Conservation (phyloP, 2,797 vertebrate species). For the Falco biarmicus region DNA sequence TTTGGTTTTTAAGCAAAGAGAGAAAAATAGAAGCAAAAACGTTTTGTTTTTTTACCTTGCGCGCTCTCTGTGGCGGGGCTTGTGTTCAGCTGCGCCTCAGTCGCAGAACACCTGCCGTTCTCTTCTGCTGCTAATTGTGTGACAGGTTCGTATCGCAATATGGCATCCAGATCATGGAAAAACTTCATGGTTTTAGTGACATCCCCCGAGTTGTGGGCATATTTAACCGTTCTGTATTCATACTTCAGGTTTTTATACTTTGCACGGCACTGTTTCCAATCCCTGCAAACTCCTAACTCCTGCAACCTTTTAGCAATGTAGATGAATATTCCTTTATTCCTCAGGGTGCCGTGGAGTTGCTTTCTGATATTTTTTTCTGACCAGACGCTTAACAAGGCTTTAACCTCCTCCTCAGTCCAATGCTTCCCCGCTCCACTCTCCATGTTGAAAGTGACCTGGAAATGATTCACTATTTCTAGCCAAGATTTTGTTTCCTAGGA, state of each 20-base stretch:
- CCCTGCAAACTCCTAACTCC: slow-evolving; percentile 86
- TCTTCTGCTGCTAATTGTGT: slow-evolving; percentile 74
- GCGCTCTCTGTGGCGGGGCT: slow-evolving; percentile 55
- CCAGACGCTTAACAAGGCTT: slow-evolving; percentile 88
- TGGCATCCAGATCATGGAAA: slow-evolving; percentile 80
- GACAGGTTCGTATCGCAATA: slow-evolving; percentile 73
- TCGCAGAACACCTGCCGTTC: slow-evolving; percentile 67
- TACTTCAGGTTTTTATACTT: slow-evolving; percentile 90
- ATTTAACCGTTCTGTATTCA: slow-evolving; percentile 83
- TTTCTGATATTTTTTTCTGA: slow-evolving; percentile 84
- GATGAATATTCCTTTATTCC: slow-evolving; percentile 90
- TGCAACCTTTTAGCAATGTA: slow-evolving; percentile 89
- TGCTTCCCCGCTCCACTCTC: slow-evolving; percentile 88
- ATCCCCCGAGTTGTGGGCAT: slow-evolving; percentile 79
- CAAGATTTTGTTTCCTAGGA: slow-evolving; percentile 92
- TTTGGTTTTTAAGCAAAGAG: slow-evolving; percentile 13
- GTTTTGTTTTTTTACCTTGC: slow-evolving; percentile 64
- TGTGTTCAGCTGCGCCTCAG: slow-evolving; percentile 52
- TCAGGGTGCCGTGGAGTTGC: slow-evolving; percentile 81
- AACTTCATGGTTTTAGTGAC: slow-evolving; percentile 78
- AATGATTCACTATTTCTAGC: slow-evolving; percentile 91
- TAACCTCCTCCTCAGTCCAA: slow-evolving; percentile 90
- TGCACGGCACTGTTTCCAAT: slow-evolving; percentile 90
- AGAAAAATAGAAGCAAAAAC: slow-evolving; percentile 52
- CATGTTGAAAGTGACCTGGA: slow-evolving; percentile 98